Conservation (phyloP, 2,113 vertebrate species). For the Aegithalos caudatus region DNA sequence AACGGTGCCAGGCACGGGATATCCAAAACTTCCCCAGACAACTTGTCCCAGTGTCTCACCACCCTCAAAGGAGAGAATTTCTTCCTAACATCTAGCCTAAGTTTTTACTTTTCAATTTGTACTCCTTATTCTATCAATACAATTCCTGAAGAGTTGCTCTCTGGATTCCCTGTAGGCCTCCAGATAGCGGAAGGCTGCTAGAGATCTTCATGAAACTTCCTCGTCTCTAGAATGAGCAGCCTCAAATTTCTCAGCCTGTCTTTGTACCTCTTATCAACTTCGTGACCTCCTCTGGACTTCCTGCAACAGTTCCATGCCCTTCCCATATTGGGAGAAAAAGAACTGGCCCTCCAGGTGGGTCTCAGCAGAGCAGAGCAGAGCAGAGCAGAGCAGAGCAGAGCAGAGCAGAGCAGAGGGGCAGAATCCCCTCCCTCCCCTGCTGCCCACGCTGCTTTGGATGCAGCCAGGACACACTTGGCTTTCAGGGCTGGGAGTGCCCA, state of each 20-base stretch:
- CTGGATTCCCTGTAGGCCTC: background rate
- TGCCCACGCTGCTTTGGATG: background rate
- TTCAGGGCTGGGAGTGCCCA: background rate
- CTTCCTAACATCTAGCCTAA: background rate
- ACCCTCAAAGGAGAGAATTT: background rate
- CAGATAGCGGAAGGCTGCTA: background rate
- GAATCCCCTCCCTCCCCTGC: background rate
- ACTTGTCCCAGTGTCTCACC: background rate
- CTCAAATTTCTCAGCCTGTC: background rate
- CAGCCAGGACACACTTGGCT: background rate
- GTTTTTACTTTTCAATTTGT: background rate
- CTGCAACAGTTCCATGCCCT: background rate
- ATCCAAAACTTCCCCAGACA: background rate
- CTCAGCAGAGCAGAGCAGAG: background rate
- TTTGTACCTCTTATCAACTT: background rate
- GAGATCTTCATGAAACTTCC: background rate
- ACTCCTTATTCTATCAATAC: background rate
- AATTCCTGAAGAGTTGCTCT: background rate
- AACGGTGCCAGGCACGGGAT: background rate
- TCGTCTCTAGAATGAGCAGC: background rate
- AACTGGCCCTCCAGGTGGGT: background rate
- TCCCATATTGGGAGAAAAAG: background rate
- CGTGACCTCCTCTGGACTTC: background rate
- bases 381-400: no score
- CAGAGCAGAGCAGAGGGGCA: background rate